phyloP scores from a whole-genome alignment of 2,888 invertebrate species.

The Thereva nobilitata region DNA sequence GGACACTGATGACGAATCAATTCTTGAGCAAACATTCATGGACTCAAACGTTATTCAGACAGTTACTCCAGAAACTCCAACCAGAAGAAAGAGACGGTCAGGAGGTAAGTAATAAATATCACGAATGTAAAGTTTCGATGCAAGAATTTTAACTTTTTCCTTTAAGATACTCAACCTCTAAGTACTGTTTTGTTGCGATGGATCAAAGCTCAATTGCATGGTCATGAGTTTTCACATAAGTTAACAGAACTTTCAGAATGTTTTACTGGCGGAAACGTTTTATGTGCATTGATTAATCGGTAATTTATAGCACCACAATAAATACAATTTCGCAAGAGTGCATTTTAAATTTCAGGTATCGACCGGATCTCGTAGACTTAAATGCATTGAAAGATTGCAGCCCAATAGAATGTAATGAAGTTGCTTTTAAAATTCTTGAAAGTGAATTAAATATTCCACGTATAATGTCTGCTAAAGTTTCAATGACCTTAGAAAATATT shows the following conservation, averaged over 20 bases:
- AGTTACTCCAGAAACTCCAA: conserved; percentile 67
- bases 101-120: conserved; percentile 47
- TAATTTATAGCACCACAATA: conserved; percentile 40
- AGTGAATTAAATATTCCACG: conserved; percentile 76
- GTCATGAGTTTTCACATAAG: conserved; percentile 52
- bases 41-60: conserved; percentile 62
- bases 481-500: conserved; percentile 51
- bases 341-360: conserved; percentile 67
- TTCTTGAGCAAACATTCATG: conserved; percentile 61
- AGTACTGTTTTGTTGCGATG: conserved; percentile 55
- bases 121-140: background rate
- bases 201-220: conserved; percentile 55
- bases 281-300: conserved; percentile 57
- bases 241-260: conserved; percentile 56
- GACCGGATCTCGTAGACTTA: conserved; percentile 86
- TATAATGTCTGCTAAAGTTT: conserved; percentile 78
- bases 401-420: conserved; percentile 71
- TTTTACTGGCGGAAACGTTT: conserved; percentile 55
- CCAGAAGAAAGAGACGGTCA: conserved; percentile 55
- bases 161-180: conserved; percentile 52
- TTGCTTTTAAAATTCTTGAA: conserved; percentile 85
- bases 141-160: background rate
- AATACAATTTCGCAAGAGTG: background rate
- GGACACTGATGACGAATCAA: conserved; percentile 71
- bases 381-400: conserved; percentile 67